Evolutionary conservation across 2,113 vertebrate genomes (phyloP).

Genomic region (Dicrurus megarhynchus): DNA sequence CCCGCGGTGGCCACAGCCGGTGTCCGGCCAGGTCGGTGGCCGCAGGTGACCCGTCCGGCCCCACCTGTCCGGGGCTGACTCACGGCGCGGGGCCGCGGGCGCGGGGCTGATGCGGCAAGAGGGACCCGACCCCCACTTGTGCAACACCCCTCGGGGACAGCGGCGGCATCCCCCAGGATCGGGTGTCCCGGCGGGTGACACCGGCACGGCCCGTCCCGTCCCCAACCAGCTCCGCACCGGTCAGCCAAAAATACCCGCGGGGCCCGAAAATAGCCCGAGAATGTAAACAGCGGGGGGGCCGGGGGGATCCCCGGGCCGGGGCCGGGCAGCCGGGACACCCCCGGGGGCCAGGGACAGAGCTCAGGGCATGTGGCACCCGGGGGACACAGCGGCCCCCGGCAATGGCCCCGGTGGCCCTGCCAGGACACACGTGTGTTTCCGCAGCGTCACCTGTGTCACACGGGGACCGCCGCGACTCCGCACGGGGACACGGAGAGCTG

Average conservation of each 20-base stretch:
- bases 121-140: background rate
- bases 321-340: background rate
- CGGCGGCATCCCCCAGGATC: background rate
- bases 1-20: background rate
- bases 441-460: background rate
- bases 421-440: background rate
- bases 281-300: background rate
- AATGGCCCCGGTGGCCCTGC: background rate
- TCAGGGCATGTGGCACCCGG: background rate
- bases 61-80: background rate
- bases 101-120: background rate
- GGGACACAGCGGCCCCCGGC: background rate
- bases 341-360: background rate
- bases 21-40: background rate
- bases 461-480: background rate
- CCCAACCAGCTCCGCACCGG: background rate
- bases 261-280: background rate
- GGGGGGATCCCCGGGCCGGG: background rate
- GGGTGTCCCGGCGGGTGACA: background rate
- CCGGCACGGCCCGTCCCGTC: background rate
- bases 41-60: background rate
- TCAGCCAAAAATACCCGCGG: slow-evolving; percentile 9
- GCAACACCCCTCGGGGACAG: background rate
- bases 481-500: background rate
- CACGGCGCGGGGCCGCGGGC: background rate